These are phyloP conservation scores for Spea bombifrons DNA, from an alignment of 2,113 vertebrate species.

Conservation along the genomic window DNA sequence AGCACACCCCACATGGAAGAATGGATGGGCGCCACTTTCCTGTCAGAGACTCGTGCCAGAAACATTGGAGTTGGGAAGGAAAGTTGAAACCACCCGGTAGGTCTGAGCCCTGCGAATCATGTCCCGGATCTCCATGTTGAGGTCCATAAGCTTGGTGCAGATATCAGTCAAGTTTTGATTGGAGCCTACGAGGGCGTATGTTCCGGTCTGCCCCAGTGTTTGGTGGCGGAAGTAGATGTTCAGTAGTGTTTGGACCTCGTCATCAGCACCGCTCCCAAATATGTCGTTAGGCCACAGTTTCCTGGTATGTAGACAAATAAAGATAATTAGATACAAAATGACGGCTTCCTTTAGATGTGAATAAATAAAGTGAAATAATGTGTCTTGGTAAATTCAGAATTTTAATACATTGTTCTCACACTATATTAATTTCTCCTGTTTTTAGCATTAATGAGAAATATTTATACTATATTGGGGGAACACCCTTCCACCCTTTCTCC, in stretches of 20 bases:
- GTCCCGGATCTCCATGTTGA: conserved; percentile 89
- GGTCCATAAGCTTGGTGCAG: conserved; percentile 85
- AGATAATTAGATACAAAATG: background rate
- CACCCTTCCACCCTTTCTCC: too few relatives aligned
- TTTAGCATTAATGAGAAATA: too few relatives aligned
- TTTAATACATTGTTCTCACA: too few relatives aligned
- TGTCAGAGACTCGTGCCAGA: conserved; percentile 91
- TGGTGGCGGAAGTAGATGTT: conserved; percentile 97
- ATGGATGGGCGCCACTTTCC: conserved; percentile 65
- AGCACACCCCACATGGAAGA: conserved; percentile 74
- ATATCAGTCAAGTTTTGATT: conserved; percentile 90
- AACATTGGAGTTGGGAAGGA: conserved; percentile 86
- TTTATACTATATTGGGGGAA: too few relatives aligned
- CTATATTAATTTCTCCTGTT: too few relatives aligned
- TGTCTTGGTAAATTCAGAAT: too few relatives aligned
- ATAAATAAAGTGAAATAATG: too few relatives aligned
- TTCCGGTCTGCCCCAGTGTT: conserved; percentile 90
- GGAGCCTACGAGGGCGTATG: conserved; percentile 90
- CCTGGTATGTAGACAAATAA: conserved; percentile 60
- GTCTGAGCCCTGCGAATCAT: conserved; percentile 86
- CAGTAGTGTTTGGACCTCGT: conserved; percentile 90
- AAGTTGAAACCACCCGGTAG: conserved; percentile 81
- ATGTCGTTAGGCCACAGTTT: conserved; percentile 91
- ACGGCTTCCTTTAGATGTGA: too few relatives aligned
- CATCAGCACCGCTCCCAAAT: conserved; percentile 86